phyloP scores from a whole-genome alignment of 30 jellyfish, hydroid and myxozoan genomes.

The Nemopilema nomurai region DNA sequence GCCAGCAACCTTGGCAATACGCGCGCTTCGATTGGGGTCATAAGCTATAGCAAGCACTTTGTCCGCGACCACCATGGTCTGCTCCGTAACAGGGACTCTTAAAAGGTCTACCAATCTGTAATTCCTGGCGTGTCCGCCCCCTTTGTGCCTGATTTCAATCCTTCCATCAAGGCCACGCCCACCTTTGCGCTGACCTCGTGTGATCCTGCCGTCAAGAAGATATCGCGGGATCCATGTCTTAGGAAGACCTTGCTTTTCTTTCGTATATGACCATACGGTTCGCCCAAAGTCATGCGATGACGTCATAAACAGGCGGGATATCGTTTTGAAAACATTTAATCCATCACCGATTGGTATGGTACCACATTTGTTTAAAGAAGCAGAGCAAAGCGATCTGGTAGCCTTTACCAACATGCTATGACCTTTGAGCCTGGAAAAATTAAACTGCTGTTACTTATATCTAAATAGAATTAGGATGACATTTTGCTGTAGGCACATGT shows the following conservation, averaged over 20 bases:
- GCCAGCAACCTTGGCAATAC: conserved; percentile 96
- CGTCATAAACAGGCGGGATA: conserved; percentile 33
- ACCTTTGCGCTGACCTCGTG: conserved; percentile 76
- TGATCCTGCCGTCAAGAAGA: conserved; percentile 71
- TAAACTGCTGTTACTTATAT: not conserved
- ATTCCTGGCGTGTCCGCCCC: conserved; percentile 93
- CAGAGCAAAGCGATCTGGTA: not conserved
- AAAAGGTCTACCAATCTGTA: conserved; percentile 75
- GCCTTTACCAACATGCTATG: not conserved
- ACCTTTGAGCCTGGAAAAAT: not conserved
- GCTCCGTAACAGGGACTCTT: conserved; percentile 74
- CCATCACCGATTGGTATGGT: not conserved
- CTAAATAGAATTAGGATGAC: not conserved
- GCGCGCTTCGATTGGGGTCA: conserved; percentile 96
- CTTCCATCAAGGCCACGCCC: conserved; percentile 97
- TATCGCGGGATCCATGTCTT: conserved; percentile 66
- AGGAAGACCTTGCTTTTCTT: conserved; percentile 69
- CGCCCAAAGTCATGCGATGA: conserved; percentile 63
- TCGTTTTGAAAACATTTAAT: not conserved
- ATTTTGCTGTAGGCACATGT: no score
- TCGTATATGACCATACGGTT: conserved; percentile 83
- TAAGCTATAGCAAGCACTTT: conserved; percentile 86
- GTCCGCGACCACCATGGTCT: conserved; percentile 52
- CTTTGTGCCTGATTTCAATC: conserved; percentile 79
- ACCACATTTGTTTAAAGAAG: not conserved